Evolutionary conservation across 2,113 vertebrate species (phyloP).

Genomic region (Todiramphus saurophagus): DNA sequence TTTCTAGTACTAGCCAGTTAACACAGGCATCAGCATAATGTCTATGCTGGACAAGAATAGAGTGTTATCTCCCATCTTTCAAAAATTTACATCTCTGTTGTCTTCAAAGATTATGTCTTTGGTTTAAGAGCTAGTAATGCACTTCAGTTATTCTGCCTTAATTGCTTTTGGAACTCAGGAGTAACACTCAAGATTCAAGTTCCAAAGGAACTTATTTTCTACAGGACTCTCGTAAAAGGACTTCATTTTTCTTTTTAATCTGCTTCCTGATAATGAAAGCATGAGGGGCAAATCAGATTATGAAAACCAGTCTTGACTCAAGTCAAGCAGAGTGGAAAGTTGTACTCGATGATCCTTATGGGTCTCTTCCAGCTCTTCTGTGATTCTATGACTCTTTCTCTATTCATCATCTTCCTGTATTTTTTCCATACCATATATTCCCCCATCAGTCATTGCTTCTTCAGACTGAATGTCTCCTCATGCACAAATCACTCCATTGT

Average conservation of each 20-base stretch:
- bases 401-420: background rate
- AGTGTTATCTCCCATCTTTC: background rate
- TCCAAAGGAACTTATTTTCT: background rate
- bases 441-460: background rate
- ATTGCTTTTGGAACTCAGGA: background rate
- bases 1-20: background rate
- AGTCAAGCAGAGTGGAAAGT: background rate
- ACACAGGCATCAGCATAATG: background rate
- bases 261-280: background rate
- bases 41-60: background rate
- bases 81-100: background rate
- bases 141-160: background rate
- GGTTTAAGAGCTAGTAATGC: background rate
- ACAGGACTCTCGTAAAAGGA: background rate
- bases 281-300: background rate
- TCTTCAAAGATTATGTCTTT: background rate
- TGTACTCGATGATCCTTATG: background rate
- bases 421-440: background rate
- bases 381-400: background rate
- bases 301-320: background rate
- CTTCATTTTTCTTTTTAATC: background rate
- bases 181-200: background rate
- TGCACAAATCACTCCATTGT: background rate
- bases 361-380: background rate
- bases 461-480: background rate